Evolutionary conservation across 92 coral and sea anemone species (phyloP), one percentile per base, ranked within the genome.

Genomic region (Zoanthus sociatus): DNA sequence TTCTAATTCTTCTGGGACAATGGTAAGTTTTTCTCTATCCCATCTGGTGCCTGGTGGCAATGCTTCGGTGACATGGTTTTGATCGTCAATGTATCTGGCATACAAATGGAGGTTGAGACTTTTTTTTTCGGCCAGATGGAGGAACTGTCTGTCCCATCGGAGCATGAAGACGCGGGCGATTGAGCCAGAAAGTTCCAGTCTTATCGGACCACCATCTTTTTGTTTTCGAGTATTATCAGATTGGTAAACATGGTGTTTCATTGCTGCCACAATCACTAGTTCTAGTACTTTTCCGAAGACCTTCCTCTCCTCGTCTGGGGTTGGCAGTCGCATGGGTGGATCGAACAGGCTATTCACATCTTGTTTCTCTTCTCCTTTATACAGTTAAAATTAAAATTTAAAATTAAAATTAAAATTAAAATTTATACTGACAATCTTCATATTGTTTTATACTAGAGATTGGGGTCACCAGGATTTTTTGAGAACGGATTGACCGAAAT

Each of bases 121-220:
- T 21, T 73, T 73, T 5, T 54, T 56, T 86, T 81, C 76, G 73
- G 82, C 14, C 9, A 73, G 72, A 31, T 61, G 16, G 60, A 47
- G 82, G 76, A 85, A 73, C 60, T 73, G 82, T 58, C 89, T 73
- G 82, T 86, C 76, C 89, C 89, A 86, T 9, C 55, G 74, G 54
- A 85, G 71, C 89, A 86, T 86, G 58, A 7, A 75, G 61, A 86
- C 89, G 9, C 75, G 31, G 66, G 89, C 83, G 46, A 86, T 75
- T 1, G 83, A 14, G 18, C 89, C 89, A 1, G 83, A 73, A 4
- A 86, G 89, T 32, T 86, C 83, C 13, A 86, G 68, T 86, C 83
- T 83, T 12, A 75, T 76, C 14, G 84, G 83, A 16, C 83, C 89
- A 30, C 89, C 83, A 1, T 86, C 83, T 5, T 16, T 5, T 67